Evolutionary conservation across 2,888 invertebrate genomes (phyloP).

Genomic region (Metellina segmentata): DNA sequence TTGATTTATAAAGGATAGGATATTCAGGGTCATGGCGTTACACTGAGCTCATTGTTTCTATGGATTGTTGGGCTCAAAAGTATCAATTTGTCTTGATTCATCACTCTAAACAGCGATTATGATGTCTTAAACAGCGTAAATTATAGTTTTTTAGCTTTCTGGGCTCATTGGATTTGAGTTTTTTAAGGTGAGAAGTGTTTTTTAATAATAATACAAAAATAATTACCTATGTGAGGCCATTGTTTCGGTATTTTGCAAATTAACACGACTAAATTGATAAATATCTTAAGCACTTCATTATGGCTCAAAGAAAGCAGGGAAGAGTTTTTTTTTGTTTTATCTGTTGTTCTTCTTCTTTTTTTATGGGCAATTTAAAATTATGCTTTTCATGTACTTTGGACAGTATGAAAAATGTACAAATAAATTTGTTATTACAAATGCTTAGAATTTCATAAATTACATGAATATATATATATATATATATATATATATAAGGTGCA

Average conservation of each 20-base stretch:
- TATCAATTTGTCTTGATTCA: constrained; percentile 47
- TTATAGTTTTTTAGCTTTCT: constrained; percentile 6
- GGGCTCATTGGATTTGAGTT: background rate
- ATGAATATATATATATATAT: too few relatives aligned
- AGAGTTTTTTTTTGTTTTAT: background rate
- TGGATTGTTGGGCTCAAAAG: background rate
- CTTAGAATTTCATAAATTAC: too few relatives aligned
- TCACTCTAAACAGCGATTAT: constrained; percentile 44
- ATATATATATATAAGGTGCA: too few relatives aligned
- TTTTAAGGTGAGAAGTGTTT: background rate
- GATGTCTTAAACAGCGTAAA: constrained; percentile 61
- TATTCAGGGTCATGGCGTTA: constrained; percentile 22
- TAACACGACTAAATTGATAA: background rate
- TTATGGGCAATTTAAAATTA: background rate
- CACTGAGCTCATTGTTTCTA: constrained; percentile 42
- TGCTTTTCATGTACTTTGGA: background rate
- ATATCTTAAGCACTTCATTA: background rate
- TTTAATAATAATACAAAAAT: background rate
- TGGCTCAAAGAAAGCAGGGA: background rate
- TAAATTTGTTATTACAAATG: too few relatives aligned
- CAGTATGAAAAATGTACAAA: too few relatives aligned
- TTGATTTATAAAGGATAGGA: constrained; percentile 58
- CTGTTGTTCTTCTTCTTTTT: background rate
- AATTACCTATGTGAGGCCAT: background rate
- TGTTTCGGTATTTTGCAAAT: background rate